phyloP scores from a whole-genome alignment of 2,797 vertebrate genomes.

The Eremophila alpestris region DNA sequence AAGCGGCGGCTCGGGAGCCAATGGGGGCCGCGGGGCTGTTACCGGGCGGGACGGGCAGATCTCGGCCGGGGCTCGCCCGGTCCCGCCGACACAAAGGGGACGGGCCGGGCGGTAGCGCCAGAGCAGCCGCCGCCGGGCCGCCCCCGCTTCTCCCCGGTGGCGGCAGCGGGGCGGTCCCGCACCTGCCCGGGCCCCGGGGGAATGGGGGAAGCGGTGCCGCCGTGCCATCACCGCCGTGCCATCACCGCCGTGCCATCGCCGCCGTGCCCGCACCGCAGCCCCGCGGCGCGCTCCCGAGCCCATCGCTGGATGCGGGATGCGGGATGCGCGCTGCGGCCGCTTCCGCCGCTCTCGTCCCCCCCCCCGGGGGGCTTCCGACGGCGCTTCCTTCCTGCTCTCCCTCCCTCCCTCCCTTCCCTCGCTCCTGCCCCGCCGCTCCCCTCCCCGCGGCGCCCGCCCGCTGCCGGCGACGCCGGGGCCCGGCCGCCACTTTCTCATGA shows the following conservation, averaged over 20 bases:
- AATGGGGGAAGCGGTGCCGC: neutral
- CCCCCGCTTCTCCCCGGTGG: neutral
- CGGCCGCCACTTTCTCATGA: constrained; percentile 30
- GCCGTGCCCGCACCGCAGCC: neutral
- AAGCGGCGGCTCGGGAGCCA: constrained; percentile 84
- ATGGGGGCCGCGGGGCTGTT: constrained; percentile 86
- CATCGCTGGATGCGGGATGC: neutral
- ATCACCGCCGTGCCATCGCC: too few relatives aligned
- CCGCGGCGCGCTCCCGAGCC: neutral
- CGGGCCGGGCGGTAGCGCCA: neutral
- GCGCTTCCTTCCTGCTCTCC: neutral
- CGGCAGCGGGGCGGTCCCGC: neutral
- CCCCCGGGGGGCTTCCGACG: neutral
- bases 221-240: too few relatives aligned
- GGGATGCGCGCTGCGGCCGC: neutral
- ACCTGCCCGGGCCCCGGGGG: neutral
- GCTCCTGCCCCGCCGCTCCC: neutral
- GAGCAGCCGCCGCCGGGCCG: neutral
- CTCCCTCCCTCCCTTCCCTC: neutral
- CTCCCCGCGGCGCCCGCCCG: neutral
- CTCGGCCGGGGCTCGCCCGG: constrained; percentile 71
- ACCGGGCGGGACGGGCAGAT: constrained; percentile 90
- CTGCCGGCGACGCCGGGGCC: neutral
- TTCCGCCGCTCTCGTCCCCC: neutral
- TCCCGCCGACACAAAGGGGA: constrained; percentile 55